phyloP scores from a whole-genome alignment of 2,888 invertebrate species.

The Polydrusus pterygomalis region DNA sequence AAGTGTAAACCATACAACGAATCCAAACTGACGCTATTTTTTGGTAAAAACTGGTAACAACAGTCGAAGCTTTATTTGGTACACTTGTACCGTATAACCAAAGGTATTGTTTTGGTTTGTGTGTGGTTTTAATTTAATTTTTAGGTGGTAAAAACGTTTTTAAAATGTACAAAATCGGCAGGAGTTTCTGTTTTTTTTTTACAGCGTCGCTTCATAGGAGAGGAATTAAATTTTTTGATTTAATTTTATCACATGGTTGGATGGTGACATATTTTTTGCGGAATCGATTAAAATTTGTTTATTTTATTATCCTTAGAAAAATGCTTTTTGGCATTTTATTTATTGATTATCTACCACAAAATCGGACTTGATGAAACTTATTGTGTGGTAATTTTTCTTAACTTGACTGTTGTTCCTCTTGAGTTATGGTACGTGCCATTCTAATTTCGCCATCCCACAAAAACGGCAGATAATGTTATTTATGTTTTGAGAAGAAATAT shows the following conservation, averaged over 20 bases:
- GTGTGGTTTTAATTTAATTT: conserved; percentile 35
- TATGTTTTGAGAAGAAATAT: too few species aligned
- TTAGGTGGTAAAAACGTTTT: conserved; percentile 26
- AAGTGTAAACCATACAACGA: conserved; percentile 32
- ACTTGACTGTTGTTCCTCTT: too few species aligned
- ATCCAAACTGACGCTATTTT: conserved; percentile 21
- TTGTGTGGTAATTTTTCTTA: not conserved
- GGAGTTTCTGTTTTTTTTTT: conserved; percentile 13
- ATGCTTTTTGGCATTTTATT: not conserved
- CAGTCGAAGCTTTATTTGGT: not conserved
- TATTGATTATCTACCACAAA: not conserved
- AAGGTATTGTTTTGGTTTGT: conserved; percentile 5
- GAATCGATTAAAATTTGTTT: not conserved
- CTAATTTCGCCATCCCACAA: too few species aligned
- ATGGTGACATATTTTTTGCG: conserved; percentile 7
- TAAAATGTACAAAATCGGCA: conserved; percentile 18
- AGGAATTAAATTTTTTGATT: not conserved
- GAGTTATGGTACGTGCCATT: too few species aligned
- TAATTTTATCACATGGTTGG: not conserved
- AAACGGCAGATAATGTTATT: too few species aligned
- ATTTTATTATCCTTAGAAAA: too few species aligned
- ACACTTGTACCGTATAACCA: conserved; percentile 21
- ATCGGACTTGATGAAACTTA: not conserved
- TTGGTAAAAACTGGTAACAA: conserved; percentile 5
- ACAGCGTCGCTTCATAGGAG: conserved; percentile 4